Percentiles rank a stretch among this genome's conserved stretches.
Conservation (phyloP, 53 echinoderm and acorn worm genomes). For the Antedon mediterranea region DNA sequence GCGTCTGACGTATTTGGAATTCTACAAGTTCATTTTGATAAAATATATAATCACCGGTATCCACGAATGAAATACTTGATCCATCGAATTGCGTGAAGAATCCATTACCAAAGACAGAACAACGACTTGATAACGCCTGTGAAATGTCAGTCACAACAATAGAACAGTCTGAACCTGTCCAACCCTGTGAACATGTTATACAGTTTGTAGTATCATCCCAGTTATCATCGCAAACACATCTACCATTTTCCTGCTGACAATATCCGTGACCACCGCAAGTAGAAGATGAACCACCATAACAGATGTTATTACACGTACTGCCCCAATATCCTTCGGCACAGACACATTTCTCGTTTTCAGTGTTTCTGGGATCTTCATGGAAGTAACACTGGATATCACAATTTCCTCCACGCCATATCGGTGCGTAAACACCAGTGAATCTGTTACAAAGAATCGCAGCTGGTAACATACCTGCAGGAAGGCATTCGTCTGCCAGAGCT, state of each 20-base stretch:
- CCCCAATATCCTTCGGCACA: slow-evolving; percentile 67
- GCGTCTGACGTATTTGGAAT: slow-evolving; percentile 49
- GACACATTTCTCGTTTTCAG: slow-evolving; percentile 12
- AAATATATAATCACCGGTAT: slow-evolving; percentile 43
- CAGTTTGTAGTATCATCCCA: slow-evolving; percentile 40
- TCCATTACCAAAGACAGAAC: slow-evolving; percentile 53
- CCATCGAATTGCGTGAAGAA: slow-evolving; percentile 74
- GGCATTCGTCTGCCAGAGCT: slow-evolving; percentile 48
- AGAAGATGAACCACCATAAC: slow-evolving; percentile 38
- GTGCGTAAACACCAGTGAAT: slow-evolving; percentile 45
- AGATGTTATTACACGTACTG: slow-evolving; percentile 27
- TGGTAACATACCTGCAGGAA: slow-evolving; percentile 28
- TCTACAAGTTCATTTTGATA: slow-evolving; percentile 17
- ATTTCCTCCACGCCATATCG: slow-evolving; percentile 44
- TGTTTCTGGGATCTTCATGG: slow-evolving; percentile 1
- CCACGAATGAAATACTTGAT: slow-evolving; percentile 42
- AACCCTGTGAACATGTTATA: slow-evolving; percentile 31
- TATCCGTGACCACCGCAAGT: slow-evolving; percentile 50
- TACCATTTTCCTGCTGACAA: slow-evolving; percentile 29
- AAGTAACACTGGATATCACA: slow-evolving; percentile 49
- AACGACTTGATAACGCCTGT: slow-evolving; percentile 4
- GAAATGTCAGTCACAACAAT: slow-evolving; percentile 23
- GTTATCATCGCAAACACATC: slow-evolving; percentile 59
- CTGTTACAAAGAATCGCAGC: slow-evolving; percentile 36
- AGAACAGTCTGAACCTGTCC: slow-evolving; percentile 69